These are phyloP conservation scores for Mormyrus iriodes DNA, from an alignment of 2,113 vertebrate species.

Conservation along the genomic window DNA sequence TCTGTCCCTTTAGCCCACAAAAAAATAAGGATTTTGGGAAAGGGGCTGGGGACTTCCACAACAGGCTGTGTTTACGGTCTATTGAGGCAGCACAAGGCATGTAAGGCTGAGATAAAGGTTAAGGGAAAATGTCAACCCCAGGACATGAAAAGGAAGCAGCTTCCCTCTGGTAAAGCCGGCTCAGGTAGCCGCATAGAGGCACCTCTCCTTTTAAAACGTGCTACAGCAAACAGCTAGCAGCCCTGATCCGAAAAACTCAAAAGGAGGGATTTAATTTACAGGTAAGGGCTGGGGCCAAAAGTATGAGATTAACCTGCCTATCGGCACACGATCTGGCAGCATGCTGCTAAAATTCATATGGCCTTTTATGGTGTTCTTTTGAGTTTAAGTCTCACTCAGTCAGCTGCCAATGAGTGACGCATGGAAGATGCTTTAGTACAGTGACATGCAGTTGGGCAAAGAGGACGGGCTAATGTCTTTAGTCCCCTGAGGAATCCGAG, in stretches of 20 bases:
- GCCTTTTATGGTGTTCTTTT: neutral
- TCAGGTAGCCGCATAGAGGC: neutral
- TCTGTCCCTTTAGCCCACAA: neutral
- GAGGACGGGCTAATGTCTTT: neutral
- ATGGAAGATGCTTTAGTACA: neutral
- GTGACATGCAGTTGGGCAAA: neutral
- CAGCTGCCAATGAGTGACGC: neutral
- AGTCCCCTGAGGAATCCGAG: neutral
- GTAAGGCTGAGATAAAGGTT: constrained; percentile 11
- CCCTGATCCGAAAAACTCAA: neutral
- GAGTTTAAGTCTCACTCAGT: neutral
- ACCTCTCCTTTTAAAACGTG: neutral
- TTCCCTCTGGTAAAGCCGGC: neutral
- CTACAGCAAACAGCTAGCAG: neutral
- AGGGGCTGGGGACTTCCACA: neutral
- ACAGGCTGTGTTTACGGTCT: neutral
- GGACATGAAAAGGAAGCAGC: constrained; percentile 8
- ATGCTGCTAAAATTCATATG: neutral
- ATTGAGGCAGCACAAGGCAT: neutral
- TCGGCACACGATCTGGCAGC: neutral
- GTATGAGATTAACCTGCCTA: neutral
- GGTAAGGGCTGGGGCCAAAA: neutral
- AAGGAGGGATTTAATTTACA: neutral
- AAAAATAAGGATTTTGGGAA: neutral
- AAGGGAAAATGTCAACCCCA: constrained; percentile 15